Evolutionary conservation across 2,113 vertebrate species (phyloP).

Genomic region (Prochilodus magdalenae): DNA sequence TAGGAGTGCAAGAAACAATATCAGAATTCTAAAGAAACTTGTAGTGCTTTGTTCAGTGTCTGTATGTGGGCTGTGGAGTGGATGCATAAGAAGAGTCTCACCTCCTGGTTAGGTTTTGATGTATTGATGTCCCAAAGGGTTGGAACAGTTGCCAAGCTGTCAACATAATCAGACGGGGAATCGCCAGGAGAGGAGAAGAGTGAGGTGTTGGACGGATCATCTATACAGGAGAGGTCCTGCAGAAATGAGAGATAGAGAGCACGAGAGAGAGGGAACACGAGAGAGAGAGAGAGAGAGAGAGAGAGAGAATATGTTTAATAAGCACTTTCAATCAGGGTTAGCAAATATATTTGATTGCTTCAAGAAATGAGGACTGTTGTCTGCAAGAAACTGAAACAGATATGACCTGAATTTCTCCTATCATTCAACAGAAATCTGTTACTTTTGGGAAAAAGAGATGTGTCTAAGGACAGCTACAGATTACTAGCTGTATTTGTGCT

Average conservation of each 20-base stretch:
- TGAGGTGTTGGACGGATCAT: slow-evolving; percentile 87
- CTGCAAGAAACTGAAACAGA: no score
- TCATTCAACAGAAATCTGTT: neutral
- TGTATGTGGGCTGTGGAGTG: neutral
- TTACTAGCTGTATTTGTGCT: no score
- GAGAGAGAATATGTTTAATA: slow-evolving; percentile 26
- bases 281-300: slow-evolving; percentile 37
- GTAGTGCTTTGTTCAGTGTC: slow-evolving; percentile 8
- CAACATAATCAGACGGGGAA: slow-evolving; percentile 89
- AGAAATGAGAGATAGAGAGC: slow-evolving; percentile 12
- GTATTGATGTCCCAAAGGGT: slow-evolving; percentile 92
- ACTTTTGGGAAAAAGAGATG: no score
- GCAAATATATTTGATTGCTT: neutral
- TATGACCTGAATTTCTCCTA: neutral
- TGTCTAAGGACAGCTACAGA: no score
- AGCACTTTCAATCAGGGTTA: neutral
- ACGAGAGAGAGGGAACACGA: slow-evolving; percentile 28
- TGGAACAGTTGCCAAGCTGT: slow-evolving; percentile 84
- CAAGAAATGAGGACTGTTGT: no score
- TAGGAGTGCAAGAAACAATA: slow-evolving; percentile 31
- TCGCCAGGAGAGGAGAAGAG: slow-evolving; percentile 91
- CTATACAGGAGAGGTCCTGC: slow-evolving; percentile 71
- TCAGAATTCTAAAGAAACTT: slow-evolving; percentile 13
- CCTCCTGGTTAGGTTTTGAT: slow-evolving; percentile 83
- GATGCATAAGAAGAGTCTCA: slow-evolving; percentile 54